Base-by-base conservation (phyloP, 2,888 invertebrate genomes). In the Atherix ibis region DNA sequence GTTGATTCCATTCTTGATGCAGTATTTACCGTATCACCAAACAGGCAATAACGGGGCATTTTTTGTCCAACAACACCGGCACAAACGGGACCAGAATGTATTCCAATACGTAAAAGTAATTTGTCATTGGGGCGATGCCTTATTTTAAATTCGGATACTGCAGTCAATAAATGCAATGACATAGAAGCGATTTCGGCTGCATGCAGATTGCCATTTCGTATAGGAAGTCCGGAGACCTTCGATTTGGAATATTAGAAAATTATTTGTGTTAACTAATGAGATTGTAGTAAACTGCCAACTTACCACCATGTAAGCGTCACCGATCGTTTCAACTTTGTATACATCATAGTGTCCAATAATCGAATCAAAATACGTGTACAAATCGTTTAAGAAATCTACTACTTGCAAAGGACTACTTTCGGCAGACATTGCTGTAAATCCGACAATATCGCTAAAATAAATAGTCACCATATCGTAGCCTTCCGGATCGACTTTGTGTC, bases 361-460 rank as follows among this genome's bases (percentile, higher is more conserved):
- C 1, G 88, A 87, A 57, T 94, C 94, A 51, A 94, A 94, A 48
- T 84, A 80, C 3, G 92, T 92, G 63, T 94, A 94, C 26, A 94
- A 67, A 58, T 91, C 91, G 55, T 94, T 94, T 29, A 94, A 63
- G 51, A 94, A 82, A 57, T 88, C 81, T 5, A 94, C 92, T 24
- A 94, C 87, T 70, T 88, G 81, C 31, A 88, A 61, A 0, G 88
- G 85, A 4, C 88, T 85, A 53, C 88, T 88, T 55, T 87, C 81
- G 0, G 91, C 88, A 0, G 88, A 89, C 79, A 92, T 82, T 18
- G 81, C 69, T 0, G 92, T 92, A 58, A 89, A 89, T 15, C 87
- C 92, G 18, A 91, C 89, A 40, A 92, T 91, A 54, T 92, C 92
- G 52, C 88, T 89, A 63, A 92, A 92, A 62, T 89, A 92, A 43